Evolutionary conservation across 2,113 vertebrate species (phyloP), one percentile per base, ranked within the genome.

Genomic region (Petrocephalus zakoni): DNA sequence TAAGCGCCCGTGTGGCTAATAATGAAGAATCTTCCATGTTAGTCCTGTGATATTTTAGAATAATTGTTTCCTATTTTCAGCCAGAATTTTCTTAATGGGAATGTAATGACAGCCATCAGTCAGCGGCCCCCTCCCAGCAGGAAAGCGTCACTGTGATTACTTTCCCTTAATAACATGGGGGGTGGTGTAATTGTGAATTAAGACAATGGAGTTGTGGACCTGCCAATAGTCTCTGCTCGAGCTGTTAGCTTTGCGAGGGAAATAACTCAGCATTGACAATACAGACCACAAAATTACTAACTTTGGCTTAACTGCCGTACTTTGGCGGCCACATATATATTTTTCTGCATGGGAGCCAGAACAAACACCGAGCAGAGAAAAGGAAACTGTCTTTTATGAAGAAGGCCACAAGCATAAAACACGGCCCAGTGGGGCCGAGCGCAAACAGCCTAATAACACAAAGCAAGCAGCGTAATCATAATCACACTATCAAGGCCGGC

Each of bases 101-200:
- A 78, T 89, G 88, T 89, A 89, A 86, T 89, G 88, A 86, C 51
- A 86, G 84, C 88, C 46, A 86, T 89, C 88, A 56, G 88, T 89
- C 84, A 72, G 56, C 52, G 51, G 13, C 42, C 51, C 47, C 37
- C 52, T 64, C 75, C 53, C 61, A 87, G 61, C 75, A 22, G 9
- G 46, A 25, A 61, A 21, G 42, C 5, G 37, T 64, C 56, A 87
- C 56, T 46, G 34, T 64, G 17, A 87, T 46, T 87, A 17, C 55
- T 61, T 37, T 61, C 29, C 53, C 5, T 87, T 61, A 87, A 61
- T 42, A 42, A 15, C 55, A 56, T 21, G 8, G 47, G 29, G 84
- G 22, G n/a, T 86, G 84, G n/a, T 86, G 78, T 37, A 42, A 22
- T 47, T 49, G 46, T 83, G 46, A 46, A 49, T 49, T 42, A 83